A percentile compares a stretch with the other conserved stretches of the same genome.
These are phyloP conservation scores for Eilema depressum DNA, from an alignment of 2,888 invertebrate species.

Conservation along the genomic window DNA sequence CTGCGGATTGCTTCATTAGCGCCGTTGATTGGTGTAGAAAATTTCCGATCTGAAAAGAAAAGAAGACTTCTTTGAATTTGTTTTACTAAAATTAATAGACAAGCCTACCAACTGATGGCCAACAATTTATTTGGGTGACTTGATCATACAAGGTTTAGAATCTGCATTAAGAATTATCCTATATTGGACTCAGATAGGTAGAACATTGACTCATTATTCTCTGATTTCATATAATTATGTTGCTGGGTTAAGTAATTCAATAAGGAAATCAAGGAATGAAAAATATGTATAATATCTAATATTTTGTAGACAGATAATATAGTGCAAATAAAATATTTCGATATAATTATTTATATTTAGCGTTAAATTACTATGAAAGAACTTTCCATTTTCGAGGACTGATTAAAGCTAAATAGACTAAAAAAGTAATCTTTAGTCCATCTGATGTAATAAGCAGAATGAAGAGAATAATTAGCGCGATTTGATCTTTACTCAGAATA, in stretches of 20 bases:
- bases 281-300: too few species aligned
- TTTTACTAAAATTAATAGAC: neutral
- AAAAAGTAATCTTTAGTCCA: too few species aligned
- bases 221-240: neutral
- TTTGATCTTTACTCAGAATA: neutral
- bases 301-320: neutral
- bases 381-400: neutral
- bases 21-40: slow-evolving; percentile 75
- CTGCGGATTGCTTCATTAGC: slow-evolving; percentile 85
- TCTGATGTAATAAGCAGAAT: neutral
- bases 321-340: neutral
- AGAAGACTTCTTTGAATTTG: slow-evolving; percentile 57
- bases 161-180: neutral
- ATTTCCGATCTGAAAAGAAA: slow-evolving; percentile 78
- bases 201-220: neutral
- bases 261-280: too few species aligned
- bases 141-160: neutral
- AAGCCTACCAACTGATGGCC: neutral
- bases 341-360: neutral
- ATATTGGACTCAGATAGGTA: neutral
- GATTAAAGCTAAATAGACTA: neutral
- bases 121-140: neutral
- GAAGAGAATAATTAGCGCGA: neutral
- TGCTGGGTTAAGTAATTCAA: neutral
- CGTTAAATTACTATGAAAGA: neutral